Base-by-base conservation (phyloP, 2,797 vertebrate species). In the Clarias laeviceps region DNA sequence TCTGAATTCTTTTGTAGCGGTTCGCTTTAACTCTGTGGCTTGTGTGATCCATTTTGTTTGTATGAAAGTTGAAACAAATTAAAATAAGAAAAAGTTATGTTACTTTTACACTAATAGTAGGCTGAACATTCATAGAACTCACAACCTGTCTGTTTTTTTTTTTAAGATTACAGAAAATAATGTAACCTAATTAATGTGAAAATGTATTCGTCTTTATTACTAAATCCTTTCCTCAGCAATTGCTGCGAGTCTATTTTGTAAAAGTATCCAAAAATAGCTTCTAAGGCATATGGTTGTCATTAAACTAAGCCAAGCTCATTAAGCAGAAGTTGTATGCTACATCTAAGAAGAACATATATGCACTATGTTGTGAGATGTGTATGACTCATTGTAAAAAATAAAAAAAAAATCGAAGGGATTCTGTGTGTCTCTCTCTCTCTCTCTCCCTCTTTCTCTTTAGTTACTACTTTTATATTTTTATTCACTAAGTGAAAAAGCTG, bases 401-500 rank as follows among this genome's bases (percentile, higher is more conserved):
- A 50, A 29, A 27, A 64, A 64, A 32, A 65, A 73, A 24, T 62
- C 15, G 0, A 62, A 65, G 57, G 34, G 32, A 70, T 32, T n/a
- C n/a, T n/a, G n/a, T 37, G 3, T 37, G 2, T 40, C 45, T 50
- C 11, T 12, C 45, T 50, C 45, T 45, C 45, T 45, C 45, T 45
- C 68, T n/a, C 40, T 50, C 32, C n/a, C 12, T 22, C 2, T 79
- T 29, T 20, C 77, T 80, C 88, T 78, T 15, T 61, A 22, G 56
- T 76, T 90, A 37, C 3, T 76, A 66, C 76, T 85, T 86, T 80
- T 76, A 82, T 37, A 70, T 64, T 77, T 86, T 83, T 88, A 90
- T 85, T 37, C 82, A 32, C 91, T 92, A 93, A 93, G 91, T 90
- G 91, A 91, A 93, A 93, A 94, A 90, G 88, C 91, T 89, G 87